Percentiles rank a stretch among this genome's conserved stretches.
These are phyloP conservation scores for Latrodectus geometricus DNA, from an alignment of 1,140 invertebrate species.

Conservation along the genomic window DNA sequence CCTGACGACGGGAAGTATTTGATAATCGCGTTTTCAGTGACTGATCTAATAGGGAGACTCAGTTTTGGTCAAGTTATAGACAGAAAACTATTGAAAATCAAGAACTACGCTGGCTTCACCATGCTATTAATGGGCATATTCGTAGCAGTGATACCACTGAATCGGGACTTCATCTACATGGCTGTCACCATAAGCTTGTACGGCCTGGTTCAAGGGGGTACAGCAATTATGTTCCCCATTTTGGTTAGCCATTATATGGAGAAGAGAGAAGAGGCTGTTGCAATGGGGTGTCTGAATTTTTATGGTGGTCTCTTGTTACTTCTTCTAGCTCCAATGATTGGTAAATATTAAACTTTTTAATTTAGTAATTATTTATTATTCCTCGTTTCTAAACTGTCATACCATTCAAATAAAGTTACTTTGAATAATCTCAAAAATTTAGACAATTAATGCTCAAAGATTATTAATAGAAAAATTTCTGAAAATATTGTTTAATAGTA, in stretches of 20 bases:
- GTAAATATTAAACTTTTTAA: background rate
- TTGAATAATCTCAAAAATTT: no score
- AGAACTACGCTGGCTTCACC: constrained; percentile 36
- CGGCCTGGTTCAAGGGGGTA: constrained; percentile 46
- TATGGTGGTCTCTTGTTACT: constrained; percentile 51
- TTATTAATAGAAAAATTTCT: no score
- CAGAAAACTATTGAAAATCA: constrained; percentile 32
- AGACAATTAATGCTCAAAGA: no score
- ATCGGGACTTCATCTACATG: constrained; percentile 24
- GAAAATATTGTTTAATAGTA: no score
- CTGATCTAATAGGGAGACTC: constrained; percentile 62
- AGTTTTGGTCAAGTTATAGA: constrained; percentile 53
- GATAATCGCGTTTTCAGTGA: constrained; percentile 55
- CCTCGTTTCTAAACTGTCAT: no score
- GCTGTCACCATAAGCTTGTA: constrained; percentile 34
- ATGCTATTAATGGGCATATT: constrained; percentile 28
- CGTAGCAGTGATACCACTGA: constrained; percentile 18
- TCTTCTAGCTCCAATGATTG: constrained; percentile 48
- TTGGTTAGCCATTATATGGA: constrained; percentile 39
- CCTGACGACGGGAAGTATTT: constrained; percentile 58
- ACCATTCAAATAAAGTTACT: no score
- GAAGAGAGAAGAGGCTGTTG: constrained; percentile 45
- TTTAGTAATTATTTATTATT: no score
- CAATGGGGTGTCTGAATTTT: constrained; percentile 56
- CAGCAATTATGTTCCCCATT: constrained; percentile 54